Evolutionary conservation across 2,797 vertebrate species (phyloP).

Genomic region (Lemur catta): DNA sequence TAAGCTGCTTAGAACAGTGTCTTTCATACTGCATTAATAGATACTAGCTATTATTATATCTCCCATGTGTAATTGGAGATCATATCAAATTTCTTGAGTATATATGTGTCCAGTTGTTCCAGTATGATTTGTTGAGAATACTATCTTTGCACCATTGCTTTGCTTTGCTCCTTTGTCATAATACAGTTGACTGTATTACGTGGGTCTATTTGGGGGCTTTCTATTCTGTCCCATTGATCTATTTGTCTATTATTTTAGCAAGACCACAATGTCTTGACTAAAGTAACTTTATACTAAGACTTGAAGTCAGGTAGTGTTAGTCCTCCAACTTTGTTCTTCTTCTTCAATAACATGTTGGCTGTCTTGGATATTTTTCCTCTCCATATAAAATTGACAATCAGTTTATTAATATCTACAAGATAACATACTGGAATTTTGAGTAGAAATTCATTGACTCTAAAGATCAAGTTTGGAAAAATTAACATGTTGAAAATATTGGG

Average conservation of each 20-base stretch:
- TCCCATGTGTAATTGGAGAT: neutral
- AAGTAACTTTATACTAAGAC: neutral
- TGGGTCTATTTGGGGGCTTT: neutral
- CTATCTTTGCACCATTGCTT: neutral
- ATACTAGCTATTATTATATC: neutral
- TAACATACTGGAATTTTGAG: neutral
- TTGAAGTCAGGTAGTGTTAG: neutral
- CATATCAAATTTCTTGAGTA: neutral
- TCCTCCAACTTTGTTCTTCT: neutral
- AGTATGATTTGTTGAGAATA: neutral
- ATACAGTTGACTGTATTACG: neutral
- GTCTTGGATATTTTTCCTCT: neutral
- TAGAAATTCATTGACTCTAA: neutral
- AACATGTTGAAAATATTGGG: neutral
- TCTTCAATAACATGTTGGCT: neutral
- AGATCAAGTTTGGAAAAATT: neutral
- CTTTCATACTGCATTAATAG: neutral
- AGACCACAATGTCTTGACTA: too few species aligned
- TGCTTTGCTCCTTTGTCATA: neutral
- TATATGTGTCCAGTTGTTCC: neutral
- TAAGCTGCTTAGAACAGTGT: neutral
- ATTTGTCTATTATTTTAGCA: neutral
- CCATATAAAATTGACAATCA: neutral
- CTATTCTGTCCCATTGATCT: neutral
- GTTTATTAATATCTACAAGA: neutral